Base-by-base conservation (phyloP, 2,113 vertebrate genomes). In the Chamaea fasciata region DNA sequence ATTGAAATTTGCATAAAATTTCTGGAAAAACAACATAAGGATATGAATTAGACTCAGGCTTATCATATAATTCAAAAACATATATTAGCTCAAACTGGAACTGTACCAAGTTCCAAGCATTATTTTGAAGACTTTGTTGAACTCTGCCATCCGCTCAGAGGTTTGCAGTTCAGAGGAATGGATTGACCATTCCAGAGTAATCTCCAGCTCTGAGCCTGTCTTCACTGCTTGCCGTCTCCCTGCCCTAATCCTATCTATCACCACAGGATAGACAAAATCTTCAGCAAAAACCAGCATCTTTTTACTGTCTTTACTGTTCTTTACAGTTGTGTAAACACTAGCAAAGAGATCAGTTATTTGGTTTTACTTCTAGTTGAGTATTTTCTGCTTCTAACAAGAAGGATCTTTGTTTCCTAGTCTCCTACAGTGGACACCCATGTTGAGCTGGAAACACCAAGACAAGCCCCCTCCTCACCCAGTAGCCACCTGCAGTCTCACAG, bases 351-450 rank as follows among this genome's bases (percentile, higher is more conserved):
- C 46, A 75, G 6, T 12, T 62, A 42, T 59, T 49, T 80, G 44
- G 10, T 80, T 42, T 12, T 47, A 30, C 24, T 62, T 57, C 62
- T 70, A 56, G 13, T 3, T 10, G 28, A 56, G 5, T 7, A 77
- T 74, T 87, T 74, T 33, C 21, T 35, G 35, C 17, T 60, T 73
- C 15, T 60, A 33, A 16, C 7, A 60, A 19, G 41, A 64, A 13
- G 13, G 4, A 33, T 64, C 19, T 73, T 77, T 83, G 20, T n/a
- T 64, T 76, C 22, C 35, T n/a, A 0, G 13, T 73, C 33, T 55
- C 31, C 35, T 33, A 4, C 6, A 60, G 23, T 11, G 20, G 26
- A 15, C 33, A 85, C 7, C 8, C 0, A 0, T 22, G 13, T 10
- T 24, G 37, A 56, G 49, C 18, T 64, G 33, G 15, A 11, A n/a